phyloP scores from a whole-genome alignment of 2,888 invertebrate genomes.

The Athalia cordata region DNA sequence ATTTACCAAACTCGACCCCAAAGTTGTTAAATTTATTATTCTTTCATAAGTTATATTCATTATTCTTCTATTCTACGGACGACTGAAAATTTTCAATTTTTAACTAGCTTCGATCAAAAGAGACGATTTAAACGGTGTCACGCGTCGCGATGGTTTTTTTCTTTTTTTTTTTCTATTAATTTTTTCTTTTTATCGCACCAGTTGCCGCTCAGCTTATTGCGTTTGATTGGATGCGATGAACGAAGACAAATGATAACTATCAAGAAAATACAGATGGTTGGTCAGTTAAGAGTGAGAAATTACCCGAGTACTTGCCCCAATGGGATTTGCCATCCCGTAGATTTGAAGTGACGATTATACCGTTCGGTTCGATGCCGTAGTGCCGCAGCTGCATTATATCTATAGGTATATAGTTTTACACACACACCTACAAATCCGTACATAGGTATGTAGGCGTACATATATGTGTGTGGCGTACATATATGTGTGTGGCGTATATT shows the following conservation, averaged over 20 bases:
- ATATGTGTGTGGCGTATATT: background rate
- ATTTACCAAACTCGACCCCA: background rate
- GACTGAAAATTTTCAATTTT: background rate
- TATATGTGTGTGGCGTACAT: too few species aligned
- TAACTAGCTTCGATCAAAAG: too few species aligned
- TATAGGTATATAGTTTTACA: background rate
- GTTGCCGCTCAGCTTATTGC: background rate
- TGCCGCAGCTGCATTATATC: background rate
- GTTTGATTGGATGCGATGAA: background rate
- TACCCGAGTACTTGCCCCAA: constrained; percentile 4
- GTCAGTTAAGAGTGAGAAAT: constrained; percentile 13
- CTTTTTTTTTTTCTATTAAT: background rate
- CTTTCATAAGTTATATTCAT: background rate
- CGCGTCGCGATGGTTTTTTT: too few species aligned
- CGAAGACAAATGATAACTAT: background rate
- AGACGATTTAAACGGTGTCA: too few species aligned
- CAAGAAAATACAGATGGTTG: background rate
- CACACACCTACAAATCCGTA: background rate
- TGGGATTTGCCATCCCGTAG: constrained; percentile 19
- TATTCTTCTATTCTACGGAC: too few species aligned
- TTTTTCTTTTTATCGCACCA: background rate
- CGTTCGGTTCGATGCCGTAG: constrained; percentile 13
- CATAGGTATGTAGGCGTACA: background rate
- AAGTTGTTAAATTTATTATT: background rate
- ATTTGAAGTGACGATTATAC: constrained; percentile 20